A percentile compares a stretch with the other conserved stretches of the same genome.
phyloP scores from a whole-genome alignment of 2,113 vertebrate species.

The Gymnobelideus leadbeateri region DNA sequence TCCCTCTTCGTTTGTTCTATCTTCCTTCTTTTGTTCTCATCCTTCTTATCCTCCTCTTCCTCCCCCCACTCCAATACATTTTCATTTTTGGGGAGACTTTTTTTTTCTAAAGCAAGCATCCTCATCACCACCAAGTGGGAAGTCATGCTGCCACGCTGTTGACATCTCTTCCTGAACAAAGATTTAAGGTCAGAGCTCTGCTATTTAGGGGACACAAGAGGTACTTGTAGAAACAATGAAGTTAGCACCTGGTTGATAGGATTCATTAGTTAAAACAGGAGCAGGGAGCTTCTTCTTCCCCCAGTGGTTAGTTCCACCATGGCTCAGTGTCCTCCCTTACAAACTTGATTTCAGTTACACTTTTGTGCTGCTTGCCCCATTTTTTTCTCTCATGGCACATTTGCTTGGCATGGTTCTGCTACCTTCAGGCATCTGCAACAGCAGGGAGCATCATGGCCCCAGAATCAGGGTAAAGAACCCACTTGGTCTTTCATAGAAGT shows the following conservation, averaged over 20 bases:
- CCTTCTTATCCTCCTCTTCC: not conserved
- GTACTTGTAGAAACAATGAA: not conserved
- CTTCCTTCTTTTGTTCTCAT: not conserved
- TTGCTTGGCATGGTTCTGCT: not conserved
- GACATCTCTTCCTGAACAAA: not conserved
- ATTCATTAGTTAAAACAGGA: not conserved
- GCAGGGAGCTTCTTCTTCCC: not conserved
- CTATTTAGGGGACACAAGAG: not conserved
- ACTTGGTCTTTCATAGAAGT: not conserved
- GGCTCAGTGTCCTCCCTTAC: not conserved
- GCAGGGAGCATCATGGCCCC: not conserved
- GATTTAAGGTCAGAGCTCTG: not conserved
- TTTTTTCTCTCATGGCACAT: not conserved
- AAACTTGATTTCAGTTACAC: too few relatives aligned
- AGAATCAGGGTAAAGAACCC: not conserved
- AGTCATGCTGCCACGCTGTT: not conserved
- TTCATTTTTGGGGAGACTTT: not conserved
- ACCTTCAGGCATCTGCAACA: not conserved
- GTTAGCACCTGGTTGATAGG: not conserved
- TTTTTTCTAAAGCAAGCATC: not conserved
- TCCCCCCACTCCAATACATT: not conserved
- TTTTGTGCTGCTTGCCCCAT: not conserved
- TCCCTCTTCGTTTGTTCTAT: not conserved
- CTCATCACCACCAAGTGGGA: not conserved
- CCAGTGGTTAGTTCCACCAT: not conserved